phyloP scores from a whole-genome alignment of 2,888 invertebrate species.

The Andrena dorsata region DNA sequence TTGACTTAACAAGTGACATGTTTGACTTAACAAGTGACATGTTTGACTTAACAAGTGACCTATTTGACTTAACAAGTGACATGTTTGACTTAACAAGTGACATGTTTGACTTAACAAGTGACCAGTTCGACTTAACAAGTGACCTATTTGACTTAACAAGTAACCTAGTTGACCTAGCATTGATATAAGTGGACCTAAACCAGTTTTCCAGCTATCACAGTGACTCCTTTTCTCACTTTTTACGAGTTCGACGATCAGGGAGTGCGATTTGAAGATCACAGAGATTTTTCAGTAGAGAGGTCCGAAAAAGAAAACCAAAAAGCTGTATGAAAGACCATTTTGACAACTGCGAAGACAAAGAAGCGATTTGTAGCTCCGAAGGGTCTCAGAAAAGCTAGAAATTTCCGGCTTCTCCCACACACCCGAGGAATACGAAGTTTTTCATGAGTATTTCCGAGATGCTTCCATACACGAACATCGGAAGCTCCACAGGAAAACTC shows the following conservation, averaged over 20 bases:
- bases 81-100: too few species aligned
- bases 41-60: too few species aligned
- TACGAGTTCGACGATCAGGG: slow-evolving; percentile 24
- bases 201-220: slow-evolving; percentile 32
- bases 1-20: too few species aligned
- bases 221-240: slow-evolving; percentile 37
- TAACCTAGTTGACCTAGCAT: too few species aligned
- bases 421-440: slow-evolving; percentile 10
- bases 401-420: slow-evolving; percentile 34
- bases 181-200: slow-evolving; percentile 9
- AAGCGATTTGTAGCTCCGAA: slow-evolving; percentile 17
- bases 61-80: too few species aligned
- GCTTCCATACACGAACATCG: neutral
- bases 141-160: too few species aligned
- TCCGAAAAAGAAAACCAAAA: slow-evolving; percentile 1
- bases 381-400: slow-evolving; percentile 25
- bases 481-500: too few species aligned
- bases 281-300: slow-evolving; percentile 15
- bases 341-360: neutral
- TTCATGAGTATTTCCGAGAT: slow-evolving; percentile 12
- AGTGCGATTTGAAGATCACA: slow-evolving; percentile 52
- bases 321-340: slow-evolving; percentile 19
- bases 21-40: too few species aligned
- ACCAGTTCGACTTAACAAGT: too few species aligned
- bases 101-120: too few species aligned